phyloP scores from a whole-genome alignment of 2,113 vertebrate species.

The Caloenas nicobarica region DNA sequence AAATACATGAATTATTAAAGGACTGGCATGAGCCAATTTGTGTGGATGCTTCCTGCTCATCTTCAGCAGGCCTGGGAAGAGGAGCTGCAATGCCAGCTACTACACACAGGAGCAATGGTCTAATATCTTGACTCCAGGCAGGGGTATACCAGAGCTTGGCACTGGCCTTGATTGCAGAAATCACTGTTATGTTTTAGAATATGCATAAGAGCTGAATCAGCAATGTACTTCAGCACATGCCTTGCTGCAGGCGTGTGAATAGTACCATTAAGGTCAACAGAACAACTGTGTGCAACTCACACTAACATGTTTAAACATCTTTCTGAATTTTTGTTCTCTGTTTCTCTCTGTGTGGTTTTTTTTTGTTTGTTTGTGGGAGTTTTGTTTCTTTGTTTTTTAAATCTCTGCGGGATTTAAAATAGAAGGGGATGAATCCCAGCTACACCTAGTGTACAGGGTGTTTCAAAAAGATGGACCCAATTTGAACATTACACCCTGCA shows the following conservation, averaged over 20 bases:
- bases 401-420: background rate
- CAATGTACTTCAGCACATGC: background rate
- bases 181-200: slow-evolving; percentile 35
- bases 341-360: too few species aligned
- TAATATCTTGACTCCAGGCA: slow-evolving; percentile 37
- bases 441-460: background rate
- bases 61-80: slow-evolving; percentile 54
- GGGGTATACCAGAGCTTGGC: slow-evolving; percentile 42
- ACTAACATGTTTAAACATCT: background rate
- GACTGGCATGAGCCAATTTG: slow-evolving; percentile 55
- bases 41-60: slow-evolving; percentile 68
- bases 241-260: background rate
- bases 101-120: slow-evolving; percentile 14
- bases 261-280: background rate
- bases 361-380: too few species aligned
- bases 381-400: too few species aligned
- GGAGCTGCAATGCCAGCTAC: slow-evolving; percentile 59
- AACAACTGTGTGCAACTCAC: background rate
- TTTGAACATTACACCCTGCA: too few species aligned
- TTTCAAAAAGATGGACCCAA: too few species aligned
- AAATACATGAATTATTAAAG: slow-evolving; percentile 78
- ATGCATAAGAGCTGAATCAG: slow-evolving; percentile 38
- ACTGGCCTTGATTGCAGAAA: slow-evolving; percentile 59
- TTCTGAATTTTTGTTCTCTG: background rate
- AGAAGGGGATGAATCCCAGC: background rate